Evolutionary conservation across 2,797 vertebrate genomes (phyloP), one percentile per base, ranked within the genome.

Genomic region (Semaprochilodus insignis): DNA sequence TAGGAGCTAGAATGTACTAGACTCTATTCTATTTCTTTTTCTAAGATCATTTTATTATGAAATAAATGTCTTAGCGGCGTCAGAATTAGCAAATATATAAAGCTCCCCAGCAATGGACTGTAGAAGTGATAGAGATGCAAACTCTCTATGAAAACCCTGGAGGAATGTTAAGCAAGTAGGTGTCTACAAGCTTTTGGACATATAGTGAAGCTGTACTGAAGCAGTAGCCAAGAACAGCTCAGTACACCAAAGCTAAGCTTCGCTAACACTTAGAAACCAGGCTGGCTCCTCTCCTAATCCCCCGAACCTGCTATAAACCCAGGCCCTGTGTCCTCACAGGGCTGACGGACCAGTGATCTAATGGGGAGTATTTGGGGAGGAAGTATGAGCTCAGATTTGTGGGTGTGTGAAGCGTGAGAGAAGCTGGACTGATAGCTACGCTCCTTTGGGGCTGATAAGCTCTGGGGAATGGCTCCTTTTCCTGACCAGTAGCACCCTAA

Each of bases 261-360:
- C 55, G 54, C 80, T 51, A 67, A 36, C 74, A 62, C 72, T 74
- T 67, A 67, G 15, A 75, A 63, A 69, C 25, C 6, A 77, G 76
- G 17, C 6, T 54, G 74, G 66, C 65, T 77, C 66, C 55, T 71
- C 69, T 25, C 54, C 71, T 69, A 76, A 76, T 81, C 65, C 73
- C 17, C 14, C 27, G 69, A 69, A 69, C 71, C 80, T 57, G 73
- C 73, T 51, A 2, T 17, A 70, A 74, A 62, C 36, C 10, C 0
- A 21, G 48, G 13, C 34, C 57, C 63, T 1, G 3, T 48, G 57
- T 62, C 36, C 19, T 6, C 57, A 14, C 48, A 54, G 67, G 51
- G 27, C 44, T 25, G 48, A 77, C 13, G 11, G 60, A 48, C 65
- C 16, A 16, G 36, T 31, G 36, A 52, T 75, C n/a, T 57, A 48